Conservation (phyloP, 2,113 vertebrate species). For the Clarias gariepinus region DNA sequence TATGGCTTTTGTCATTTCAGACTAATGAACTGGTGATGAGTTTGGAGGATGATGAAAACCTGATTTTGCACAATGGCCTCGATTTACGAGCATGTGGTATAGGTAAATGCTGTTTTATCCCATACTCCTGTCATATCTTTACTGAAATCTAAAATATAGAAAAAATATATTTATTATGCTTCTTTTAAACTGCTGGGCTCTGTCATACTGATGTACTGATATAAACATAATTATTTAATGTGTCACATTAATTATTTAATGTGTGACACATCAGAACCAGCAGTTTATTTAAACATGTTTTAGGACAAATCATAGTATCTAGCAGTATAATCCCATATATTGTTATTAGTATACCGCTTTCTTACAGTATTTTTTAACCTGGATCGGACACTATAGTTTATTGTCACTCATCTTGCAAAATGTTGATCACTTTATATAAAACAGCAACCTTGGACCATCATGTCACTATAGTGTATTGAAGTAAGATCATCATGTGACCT, state of each 20-base stretch:
- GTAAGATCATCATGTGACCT: not conserved
- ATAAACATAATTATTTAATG: not conserved
- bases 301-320: not conserved
- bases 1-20: constrained; percentile 65
- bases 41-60: constrained; percentile 85
- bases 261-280: not conserved
- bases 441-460: not conserved
- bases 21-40: constrained; percentile 90
- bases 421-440: not conserved
- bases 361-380: not conserved
- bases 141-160: not conserved
- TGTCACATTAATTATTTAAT: not conserved
- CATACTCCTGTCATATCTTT: not conserved
- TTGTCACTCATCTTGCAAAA: not conserved
- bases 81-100: constrained; percentile 81
- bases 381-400: not conserved
- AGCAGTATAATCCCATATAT: not conserved
- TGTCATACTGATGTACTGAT: not conserved
- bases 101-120: constrained; percentile 68
- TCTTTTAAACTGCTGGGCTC: not conserved
- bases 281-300: not conserved
- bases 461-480: not conserved
- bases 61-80: constrained; percentile 77
- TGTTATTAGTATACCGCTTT: not conserved
- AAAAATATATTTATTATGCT: not conserved